phyloP scores from a whole-genome alignment of 2,113 vertebrate species.

The Leptodactylus fuscus region DNA sequence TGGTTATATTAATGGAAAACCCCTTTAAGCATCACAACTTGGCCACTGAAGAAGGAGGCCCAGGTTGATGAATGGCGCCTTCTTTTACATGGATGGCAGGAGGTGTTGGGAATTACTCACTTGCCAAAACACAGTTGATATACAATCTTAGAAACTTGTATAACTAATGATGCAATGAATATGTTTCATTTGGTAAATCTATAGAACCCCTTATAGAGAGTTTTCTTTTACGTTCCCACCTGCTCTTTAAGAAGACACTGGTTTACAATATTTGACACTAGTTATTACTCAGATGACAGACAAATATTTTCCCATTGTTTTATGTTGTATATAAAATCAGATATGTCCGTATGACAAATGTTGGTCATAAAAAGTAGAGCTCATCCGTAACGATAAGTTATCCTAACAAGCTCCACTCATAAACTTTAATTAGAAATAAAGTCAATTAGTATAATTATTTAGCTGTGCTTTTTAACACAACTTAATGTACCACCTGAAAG shows the following conservation, averaged over 20 bases:
- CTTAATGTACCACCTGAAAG: conserved; percentile 48
- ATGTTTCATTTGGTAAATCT: too few species aligned
- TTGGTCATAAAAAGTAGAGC: conserved; percentile 44
- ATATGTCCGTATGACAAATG: conserved; percentile 37
- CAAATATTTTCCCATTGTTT: conserved; percentile 5
- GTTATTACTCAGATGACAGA: neutral
- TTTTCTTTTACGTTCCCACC: neutral
- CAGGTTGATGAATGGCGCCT: too few species aligned
- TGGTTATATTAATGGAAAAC: too few species aligned
- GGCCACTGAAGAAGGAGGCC: too few species aligned
- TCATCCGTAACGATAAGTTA: conserved; percentile 48
- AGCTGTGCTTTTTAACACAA: conserved; percentile 49
- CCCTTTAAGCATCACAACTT: too few species aligned
- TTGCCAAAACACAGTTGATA: too few species aligned
- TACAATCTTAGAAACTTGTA: too few species aligned
- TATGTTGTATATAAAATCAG: neutral
- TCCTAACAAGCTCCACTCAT: conserved; percentile 39
- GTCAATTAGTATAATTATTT: conserved; percentile 49
- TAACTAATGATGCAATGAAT: too few species aligned
- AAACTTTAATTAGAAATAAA: conserved; percentile 53
- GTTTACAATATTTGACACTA: neutral
- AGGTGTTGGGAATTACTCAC: too few species aligned
- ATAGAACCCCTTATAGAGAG: too few species aligned
- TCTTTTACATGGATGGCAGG: too few species aligned
- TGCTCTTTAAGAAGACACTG: neutral